Evolutionary conservation across 2,797 vertebrate genomes (phyloP).

Genomic region (Sarcoramphus papa): DNA sequence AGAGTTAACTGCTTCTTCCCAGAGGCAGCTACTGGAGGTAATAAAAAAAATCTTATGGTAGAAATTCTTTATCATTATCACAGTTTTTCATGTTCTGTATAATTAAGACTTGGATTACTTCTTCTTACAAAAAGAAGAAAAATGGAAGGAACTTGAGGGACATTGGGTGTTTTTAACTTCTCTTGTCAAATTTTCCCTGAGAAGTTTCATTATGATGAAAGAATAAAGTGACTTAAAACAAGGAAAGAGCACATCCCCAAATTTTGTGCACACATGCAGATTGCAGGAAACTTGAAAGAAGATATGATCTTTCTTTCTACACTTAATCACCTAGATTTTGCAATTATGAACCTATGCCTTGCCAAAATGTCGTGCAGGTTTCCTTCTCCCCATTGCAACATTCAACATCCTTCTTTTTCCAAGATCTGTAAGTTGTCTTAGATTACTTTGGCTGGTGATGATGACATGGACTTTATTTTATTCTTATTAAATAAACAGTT

Average conservation of each 20-base stretch:
- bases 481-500: background rate
- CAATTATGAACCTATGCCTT: background rate
- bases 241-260: background rate
- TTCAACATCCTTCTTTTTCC: background rate
- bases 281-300: background rate
- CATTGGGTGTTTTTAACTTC: background rate
- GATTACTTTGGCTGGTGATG: background rate
- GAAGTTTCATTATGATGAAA: background rate
- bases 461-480: background rate
- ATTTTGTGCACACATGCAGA: background rate
- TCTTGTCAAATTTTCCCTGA: background rate
- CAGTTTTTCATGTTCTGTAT: background rate
- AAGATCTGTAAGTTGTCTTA: background rate
- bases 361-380: background rate
- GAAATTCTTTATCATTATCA: background rate
- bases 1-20: constrained; percentile 48
- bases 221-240: background rate
- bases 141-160: background rate
- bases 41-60: background rate
- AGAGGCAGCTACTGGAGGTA: constrained; percentile 83
- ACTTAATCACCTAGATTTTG: background rate
- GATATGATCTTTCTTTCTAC: background rate
- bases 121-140: background rate
- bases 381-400: background rate
- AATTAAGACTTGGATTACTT: background rate